phyloP scores from a whole-genome alignment of 2,113 vertebrate genomes.

The Nerophis lumbriciformis region DNA sequence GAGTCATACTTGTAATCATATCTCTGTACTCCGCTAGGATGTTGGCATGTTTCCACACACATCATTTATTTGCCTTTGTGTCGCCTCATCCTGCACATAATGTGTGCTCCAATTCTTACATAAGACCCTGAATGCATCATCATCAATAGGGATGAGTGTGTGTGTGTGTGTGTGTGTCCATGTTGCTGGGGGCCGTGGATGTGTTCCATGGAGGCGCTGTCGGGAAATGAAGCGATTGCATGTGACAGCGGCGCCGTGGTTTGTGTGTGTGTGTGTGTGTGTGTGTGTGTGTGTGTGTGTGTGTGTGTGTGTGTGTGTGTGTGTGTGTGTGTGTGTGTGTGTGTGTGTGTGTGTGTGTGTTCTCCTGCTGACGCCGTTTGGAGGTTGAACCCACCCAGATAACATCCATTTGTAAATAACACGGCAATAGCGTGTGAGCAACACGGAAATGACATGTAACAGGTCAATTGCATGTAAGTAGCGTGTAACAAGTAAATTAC shows the following conservation, averaged over 20 bases:
- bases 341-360: too few relatives aligned
- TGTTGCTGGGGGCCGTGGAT: background rate
- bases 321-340: background rate
- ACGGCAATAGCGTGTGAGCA: too few relatives aligned
- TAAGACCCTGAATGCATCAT: background rate
- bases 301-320: background rate
- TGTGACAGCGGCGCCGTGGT: background rate
- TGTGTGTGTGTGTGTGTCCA: background rate
- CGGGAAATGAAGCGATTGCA: conserved; percentile 1
- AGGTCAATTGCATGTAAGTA: too few relatives aligned
- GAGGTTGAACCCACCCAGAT: too few relatives aligned
- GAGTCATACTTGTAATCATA: too few relatives aligned
- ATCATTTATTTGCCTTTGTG: background rate
- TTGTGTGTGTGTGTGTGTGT: background rate
- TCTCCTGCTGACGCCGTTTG: too few relatives aligned
- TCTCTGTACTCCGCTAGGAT: too few relatives aligned
- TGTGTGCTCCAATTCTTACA: background rate
- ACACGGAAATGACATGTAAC: too few relatives aligned
- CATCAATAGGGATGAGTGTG: background rate
- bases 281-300: background rate
- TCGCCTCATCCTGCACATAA: too few relatives aligned
- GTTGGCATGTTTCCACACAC: too few relatives aligned
- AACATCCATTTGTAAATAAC: too few relatives aligned
- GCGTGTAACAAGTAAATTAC: too few relatives aligned
- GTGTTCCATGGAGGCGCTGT: conserved; percentile 8